Evolutionary conservation across 2,797 vertebrate genomes (phyloP).

Genomic region (Phataginus tricuspis): DNA sequence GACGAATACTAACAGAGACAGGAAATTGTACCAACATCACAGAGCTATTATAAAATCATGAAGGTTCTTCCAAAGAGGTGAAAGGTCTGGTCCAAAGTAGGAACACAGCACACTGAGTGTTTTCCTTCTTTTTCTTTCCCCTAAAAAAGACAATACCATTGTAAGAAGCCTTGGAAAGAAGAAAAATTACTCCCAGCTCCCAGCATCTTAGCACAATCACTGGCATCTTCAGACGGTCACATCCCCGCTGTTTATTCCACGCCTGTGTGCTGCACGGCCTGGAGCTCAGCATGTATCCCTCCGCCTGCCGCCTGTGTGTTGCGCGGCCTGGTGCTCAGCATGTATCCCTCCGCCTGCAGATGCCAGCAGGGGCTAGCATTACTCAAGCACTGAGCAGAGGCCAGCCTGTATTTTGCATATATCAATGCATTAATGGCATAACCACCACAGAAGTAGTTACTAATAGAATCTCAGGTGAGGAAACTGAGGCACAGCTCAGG

Average conservation of each 20-base stretch:
- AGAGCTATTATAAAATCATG: background rate
- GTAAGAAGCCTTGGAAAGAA: background rate
- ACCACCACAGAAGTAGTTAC: background rate
- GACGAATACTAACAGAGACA: background rate
- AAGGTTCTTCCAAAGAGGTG: background rate
- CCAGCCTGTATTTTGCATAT: background rate
- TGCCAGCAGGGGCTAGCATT: too few relatives aligned
- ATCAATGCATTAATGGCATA: background rate
- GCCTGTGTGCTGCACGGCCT: background rate
- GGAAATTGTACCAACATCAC: background rate
- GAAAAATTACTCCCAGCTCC: background rate
- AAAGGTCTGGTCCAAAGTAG: background rate
- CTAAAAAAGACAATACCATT: background rate
- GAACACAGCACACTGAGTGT: background rate
- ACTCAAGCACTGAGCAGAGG: background rate
- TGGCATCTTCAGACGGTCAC: background rate
- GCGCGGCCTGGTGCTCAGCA: too few relatives aligned
- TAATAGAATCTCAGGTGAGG: background rate
- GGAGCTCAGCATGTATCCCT: too few relatives aligned
- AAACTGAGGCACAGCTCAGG: background rate
- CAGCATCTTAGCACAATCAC: background rate
- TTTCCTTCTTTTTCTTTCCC: background rate
- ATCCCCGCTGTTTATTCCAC: background rate
- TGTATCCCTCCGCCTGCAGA: background rate
- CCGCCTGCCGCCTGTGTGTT: too few relatives aligned